Evolutionary conservation across 2,888 invertebrate species (phyloP), one percentile per base, ranked within the genome.

Genomic region (Nomada hirtipes): DNA sequence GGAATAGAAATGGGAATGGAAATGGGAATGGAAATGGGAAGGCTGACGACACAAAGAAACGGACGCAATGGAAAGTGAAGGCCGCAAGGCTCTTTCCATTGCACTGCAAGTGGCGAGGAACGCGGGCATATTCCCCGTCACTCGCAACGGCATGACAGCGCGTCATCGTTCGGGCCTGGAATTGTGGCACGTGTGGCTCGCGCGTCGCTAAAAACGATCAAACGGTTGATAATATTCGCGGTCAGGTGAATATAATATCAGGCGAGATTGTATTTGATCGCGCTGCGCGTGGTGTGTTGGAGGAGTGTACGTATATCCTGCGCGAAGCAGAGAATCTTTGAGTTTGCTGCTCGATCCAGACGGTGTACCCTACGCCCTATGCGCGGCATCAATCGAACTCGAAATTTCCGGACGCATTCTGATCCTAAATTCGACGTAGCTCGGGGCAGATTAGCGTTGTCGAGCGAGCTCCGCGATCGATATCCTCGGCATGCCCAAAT

Each of bases 81-180:
- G 89, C 76, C 88, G 85, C 91, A 91, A 91, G 91, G 90, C 90
- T 90, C 87, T 88, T 89, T 82, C 88, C 86, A 89, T 78, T 74
- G 7, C 36, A 36, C 36, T 36, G 36, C 36, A 7, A 36, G 36
- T 29, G 0, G 75, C 82, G 63, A 68, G 69, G 68, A 61, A 78
- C 55, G 68, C 79, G 79, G 85, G 76, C 77, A 68, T 57, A 23
- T 74, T 71, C 47, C 42, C 20, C 36, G 50, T 74, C 74, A 78
- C 20, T 26, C 53, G 73, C 20, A 63, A 67, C 47, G 60, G 13
- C 23, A 23, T 44, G 44, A 2, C 15, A 13, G 47, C 47, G 47
- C 15, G 36, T 36, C 0, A 36, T 2, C 26, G 26, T 26, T 26
- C 26, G 26, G 26, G 2, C 26, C 23, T 23, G 23, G 23, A 23